These are phyloP conservation scores for Chironomus striatipennis DNA, from an alignment of 1,140 invertebrate genomes.

Conservation along the genomic window DNA sequence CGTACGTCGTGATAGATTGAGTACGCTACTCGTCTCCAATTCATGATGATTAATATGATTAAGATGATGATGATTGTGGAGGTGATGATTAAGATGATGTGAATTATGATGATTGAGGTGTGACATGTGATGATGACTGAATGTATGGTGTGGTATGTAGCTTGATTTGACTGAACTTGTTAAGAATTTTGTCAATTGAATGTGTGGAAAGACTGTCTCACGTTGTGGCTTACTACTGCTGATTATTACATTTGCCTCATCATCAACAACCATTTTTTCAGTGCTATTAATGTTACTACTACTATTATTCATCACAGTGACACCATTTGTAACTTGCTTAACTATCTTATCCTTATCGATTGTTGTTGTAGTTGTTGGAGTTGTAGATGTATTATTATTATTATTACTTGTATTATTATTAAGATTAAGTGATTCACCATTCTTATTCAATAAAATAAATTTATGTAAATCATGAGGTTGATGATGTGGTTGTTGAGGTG, in stretches of 20 bases:
- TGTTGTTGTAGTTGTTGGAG: no score
- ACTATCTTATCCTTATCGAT: no score
- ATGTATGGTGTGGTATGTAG: not conserved
- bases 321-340: not conserved
- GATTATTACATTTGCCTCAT: not conserved
- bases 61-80: not conserved
- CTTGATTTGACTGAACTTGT: not conserved
- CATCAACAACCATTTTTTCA: conserved; percentile 4
- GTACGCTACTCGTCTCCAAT: conserved; percentile 36
- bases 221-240: not conserved
- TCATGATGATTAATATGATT: conserved; percentile 8
- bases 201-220: not conserved
- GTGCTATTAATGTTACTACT: not conserved
- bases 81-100: conserved; percentile 8
- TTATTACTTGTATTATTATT: conserved; percentile 1
- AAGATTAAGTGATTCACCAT: conserved; percentile 12
- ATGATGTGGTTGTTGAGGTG: conserved; percentile 10
- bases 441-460: conserved; percentile 18
- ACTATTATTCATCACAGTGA: not conserved
- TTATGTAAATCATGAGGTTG: conserved; percentile 21
- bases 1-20: conserved; percentile 55
- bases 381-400: not conserved
- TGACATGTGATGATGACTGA: not conserved
- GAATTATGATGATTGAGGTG: not conserved
- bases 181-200: not conserved